phyloP scores from a whole-genome alignment of 2,113 vertebrate species.

The Alosa alosa region DNA sequence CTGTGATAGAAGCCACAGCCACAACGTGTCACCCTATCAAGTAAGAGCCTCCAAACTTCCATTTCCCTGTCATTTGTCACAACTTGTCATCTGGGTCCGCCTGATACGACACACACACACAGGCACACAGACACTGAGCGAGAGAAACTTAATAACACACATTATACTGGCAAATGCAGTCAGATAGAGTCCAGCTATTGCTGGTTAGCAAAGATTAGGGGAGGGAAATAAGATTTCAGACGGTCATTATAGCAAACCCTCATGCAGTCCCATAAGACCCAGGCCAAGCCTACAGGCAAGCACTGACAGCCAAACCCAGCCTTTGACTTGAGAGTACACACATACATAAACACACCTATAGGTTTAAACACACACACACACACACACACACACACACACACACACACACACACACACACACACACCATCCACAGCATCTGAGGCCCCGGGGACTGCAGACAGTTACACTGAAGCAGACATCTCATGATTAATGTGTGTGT shows the following conservation, averaged over 20 bases:
- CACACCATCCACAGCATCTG: constrained; percentile 33
- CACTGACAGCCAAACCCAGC: constrained; percentile 11
- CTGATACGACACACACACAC: not conserved
- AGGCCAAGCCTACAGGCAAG: constrained; percentile 27
- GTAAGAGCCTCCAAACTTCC: not conserved
- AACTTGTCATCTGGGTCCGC: not conserved
- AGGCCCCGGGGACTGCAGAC: constrained; percentile 45
- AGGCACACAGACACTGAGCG: not conserved
- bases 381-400: not conserved
- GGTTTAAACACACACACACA: not conserved
- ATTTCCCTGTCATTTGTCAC: not conserved
- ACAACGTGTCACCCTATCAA: not conserved
- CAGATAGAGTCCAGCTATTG: not conserved
- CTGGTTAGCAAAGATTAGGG: not conserved
- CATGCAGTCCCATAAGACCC: not conserved
- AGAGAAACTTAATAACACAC: not conserved
- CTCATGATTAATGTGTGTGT: constrained; percentile 52
- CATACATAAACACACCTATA: not conserved
- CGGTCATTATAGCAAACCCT: not conserved
- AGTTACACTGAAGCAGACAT: constrained; percentile 23
- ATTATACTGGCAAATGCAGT: not conserved
- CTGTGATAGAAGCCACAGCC: not conserved
- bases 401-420: not conserved
- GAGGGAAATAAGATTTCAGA: not conserved
- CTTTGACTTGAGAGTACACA: constrained; percentile 4